Base-by-base conservation (phyloP, 53 echinoderm and acorn worm genomes). In the Henricia sp. region DNA sequence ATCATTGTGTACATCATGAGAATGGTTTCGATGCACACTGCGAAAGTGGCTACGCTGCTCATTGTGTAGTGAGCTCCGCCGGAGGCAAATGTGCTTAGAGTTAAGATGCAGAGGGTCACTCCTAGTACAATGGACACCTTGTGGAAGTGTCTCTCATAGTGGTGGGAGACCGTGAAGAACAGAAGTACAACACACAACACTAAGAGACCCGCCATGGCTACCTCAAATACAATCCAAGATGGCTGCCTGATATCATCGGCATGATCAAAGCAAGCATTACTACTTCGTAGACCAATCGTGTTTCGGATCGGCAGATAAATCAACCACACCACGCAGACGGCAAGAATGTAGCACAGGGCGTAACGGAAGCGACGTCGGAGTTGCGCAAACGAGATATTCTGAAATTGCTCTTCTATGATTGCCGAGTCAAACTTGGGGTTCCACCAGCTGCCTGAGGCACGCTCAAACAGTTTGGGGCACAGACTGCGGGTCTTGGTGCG, bases 391-490 rank as follows among this genome's bases (percentile, higher is more conserved):
- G 90, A 92, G 55, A 78, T 88, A 26, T 42, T 69, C 62, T 92
- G 92, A 54, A 94, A 94, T 71, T 94, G 92, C 42, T 94, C 90
- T 70, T 99, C 99, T 36, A 99, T 92, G 86, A 89, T 74, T 27
- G 84, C 26, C 2, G 92, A 92, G 85, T 99, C 94, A 70, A 99
- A 99, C 66, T 92, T 92, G 28, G 99, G 99, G 33, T 99, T 95
- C 90, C 94, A 92, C 99, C 99, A 99, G 74, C 91, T 92, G 23
- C 94, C 94, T 20, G 99, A 97, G 44, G 99, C 94, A n/a, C 99
- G 84, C 54, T 97, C 99, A 87, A 97, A 97, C 55, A 97, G 89
- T 66, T 94, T 91, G 0, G 99, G 99, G 70, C 94, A 94, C 37
- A 91, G 86, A 39, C 83, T 85, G 10, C 95, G 70, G 12, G 40